Conservation (phyloP, 2,888 invertebrate genomes). For the Pandemis cinnamomeana region DNA sequence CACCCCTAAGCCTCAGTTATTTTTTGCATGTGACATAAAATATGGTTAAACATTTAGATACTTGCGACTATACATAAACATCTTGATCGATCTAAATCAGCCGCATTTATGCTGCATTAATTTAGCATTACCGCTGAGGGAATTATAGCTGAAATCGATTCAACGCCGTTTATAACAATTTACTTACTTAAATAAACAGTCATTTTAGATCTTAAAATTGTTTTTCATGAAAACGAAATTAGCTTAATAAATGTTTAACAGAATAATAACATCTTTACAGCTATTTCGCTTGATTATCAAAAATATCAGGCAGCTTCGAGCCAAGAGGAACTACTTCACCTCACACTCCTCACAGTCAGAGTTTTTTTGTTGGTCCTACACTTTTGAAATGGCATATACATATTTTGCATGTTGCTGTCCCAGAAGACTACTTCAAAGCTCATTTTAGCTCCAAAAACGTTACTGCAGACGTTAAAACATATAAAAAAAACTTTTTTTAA, state of each 20-base stretch:
- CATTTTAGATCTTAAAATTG: neutral
- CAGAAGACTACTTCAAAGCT: slow-evolving; percentile 4
- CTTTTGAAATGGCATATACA: slow-evolving; percentile 29
- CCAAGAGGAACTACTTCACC: slow-evolving; percentile 33
- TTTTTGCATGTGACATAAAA: no score
- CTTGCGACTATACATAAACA: no score
- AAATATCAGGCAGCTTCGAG: slow-evolving; percentile 27
- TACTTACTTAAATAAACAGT: neutral
- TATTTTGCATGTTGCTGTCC: slow-evolving; percentile 19
- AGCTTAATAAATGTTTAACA: slow-evolving; percentile 4
- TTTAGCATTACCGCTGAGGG: no score
- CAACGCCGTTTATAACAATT: no score
- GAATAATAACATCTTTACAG: slow-evolving; percentile 8
- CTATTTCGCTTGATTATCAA: slow-evolving; percentile 29
- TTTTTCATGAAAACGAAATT: neutral
- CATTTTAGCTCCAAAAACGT: neutral
- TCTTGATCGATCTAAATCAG: no score
- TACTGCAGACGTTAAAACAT: no score
- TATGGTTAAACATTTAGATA: no score
- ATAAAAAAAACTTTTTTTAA: neutral
- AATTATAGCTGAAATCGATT: no score
- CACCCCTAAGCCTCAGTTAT: no score
- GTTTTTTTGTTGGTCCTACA: slow-evolving; percentile 19
- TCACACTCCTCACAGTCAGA: slow-evolving; percentile 3
- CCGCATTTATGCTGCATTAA: no score